Base-by-base conservation (phyloP, 1,140 invertebrate genomes). In the Papilio polytes region DNA sequence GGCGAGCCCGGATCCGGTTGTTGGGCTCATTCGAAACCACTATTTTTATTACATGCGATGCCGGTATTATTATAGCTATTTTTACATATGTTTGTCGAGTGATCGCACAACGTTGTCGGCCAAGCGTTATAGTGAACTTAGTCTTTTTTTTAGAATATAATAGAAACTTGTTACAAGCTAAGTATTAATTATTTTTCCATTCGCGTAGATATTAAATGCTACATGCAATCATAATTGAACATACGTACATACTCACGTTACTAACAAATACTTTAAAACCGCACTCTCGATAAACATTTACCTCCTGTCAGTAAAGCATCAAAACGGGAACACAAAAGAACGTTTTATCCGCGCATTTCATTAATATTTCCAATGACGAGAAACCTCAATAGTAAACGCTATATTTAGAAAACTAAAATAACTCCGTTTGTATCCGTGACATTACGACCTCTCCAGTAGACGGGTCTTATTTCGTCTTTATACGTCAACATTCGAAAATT, bases 21-120 rank as follows among this genome's bases (percentile, higher is more conserved):
- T 89, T 89, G 89, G 87, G 83, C 86, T 82, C 86, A 87, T 91
- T 94, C 86, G 86, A 90, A 90, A 90, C 85, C 84, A 90, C 88
- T 91, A 92, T 94, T 93, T 94, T 92, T 94, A 94, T 92, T 92
- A 86, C 90, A 83, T 83, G 87, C 85, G 85, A 88, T 90, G 90
- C 84, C 86, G 83, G 85, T 85, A 85, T 89, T 84, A 85, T 89
- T 85, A 87, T 86, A 87, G 82, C 83, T 88, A 89, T 89, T 88
- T 90, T 88, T 82, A 26, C 41, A 79, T 44, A 78, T 51, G 63
- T 66, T 66, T 31, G 31, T 31, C 63, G 22, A 13, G 63, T 76
- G 44, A 51, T 51, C 74, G 10, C 31, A 15, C 31, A 51, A 70
- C 41, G 41, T 51, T 4, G 63, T 31, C 63, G 63, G 26, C 22